Evolutionary conservation across 2,797 vertebrate genomes (phyloP).

Genomic region (Channallabes apus): DNA sequence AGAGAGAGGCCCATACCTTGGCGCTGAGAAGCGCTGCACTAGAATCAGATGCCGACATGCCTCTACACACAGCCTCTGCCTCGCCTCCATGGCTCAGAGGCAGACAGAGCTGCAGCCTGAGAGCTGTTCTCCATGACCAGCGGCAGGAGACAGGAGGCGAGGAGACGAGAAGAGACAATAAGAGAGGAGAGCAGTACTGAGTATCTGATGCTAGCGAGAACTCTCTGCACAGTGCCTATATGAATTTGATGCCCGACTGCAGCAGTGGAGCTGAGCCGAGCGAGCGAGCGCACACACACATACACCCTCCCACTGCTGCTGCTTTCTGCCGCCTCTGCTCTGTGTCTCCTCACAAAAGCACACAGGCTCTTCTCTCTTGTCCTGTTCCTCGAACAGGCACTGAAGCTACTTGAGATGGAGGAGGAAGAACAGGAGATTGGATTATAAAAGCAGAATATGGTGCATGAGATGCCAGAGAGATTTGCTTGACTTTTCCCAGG

Average conservation of each 20-base stretch:
- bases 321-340: constrained; percentile 54
- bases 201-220: constrained; percentile 35
- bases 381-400: constrained; percentile 27
- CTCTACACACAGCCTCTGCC: constrained; percentile 65
- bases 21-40: constrained; percentile 78
- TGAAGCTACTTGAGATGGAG: constrained; percentile 13
- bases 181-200: constrained; percentile 31
- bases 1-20: constrained; percentile 61
- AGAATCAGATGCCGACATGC: constrained; percentile 78
- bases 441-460: neutral
- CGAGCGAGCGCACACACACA: constrained; percentile 32
- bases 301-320: constrained; percentile 56
- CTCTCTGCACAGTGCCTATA: constrained; percentile 65
- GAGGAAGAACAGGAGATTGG: constrained; percentile 10
- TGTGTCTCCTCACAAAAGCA: constrained; percentile 41
- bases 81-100: constrained; percentile 43
- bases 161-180: constrained; percentile 10
- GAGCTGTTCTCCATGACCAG: constrained; percentile 47
- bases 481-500: neutral
- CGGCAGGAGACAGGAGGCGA: constrained; percentile 25
- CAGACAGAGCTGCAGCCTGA: constrained; percentile 29
- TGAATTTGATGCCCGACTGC: constrained; percentile 78
- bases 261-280: constrained; percentile 61
- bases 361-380: constrained; percentile 50
- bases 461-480: neutral